Evolutionary conservation across 2,888 invertebrate species (phyloP).

Genomic region (Cheilosia vernalis): DNA sequence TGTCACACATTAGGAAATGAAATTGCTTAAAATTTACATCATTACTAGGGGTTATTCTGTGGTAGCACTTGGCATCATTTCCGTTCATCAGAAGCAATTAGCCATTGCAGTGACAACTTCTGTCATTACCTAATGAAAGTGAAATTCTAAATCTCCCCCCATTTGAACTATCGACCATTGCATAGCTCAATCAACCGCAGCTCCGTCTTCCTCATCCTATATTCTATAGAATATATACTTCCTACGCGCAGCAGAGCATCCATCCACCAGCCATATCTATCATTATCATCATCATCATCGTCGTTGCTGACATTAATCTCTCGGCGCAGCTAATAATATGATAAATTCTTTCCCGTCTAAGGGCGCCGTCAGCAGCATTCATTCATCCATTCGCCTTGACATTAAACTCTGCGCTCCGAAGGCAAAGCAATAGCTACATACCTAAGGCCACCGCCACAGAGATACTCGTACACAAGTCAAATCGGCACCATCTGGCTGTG

Average conservation of each 20-base stretch:
- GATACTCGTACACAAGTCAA: conserved; percentile 5
- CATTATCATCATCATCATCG: conserved; percentile 61
- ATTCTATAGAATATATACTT: too few species aligned
- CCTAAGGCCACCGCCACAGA: conserved; percentile 20
- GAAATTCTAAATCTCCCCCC: conserved; percentile 65
- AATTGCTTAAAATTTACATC: neutral
- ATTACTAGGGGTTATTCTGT: neutral
- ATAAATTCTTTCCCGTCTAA: conserved; percentile 68
- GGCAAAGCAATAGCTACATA: conserved; percentile 6
- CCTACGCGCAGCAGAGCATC: conserved; percentile 32
- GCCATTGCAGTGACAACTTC: conserved; percentile 36
- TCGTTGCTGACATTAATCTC: conserved; percentile 66
- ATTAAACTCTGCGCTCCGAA: conserved; percentile 57
- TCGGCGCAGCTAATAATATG: conserved; percentile 57
- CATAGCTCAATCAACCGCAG: conserved; percentile 42
- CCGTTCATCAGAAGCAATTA: conserved; percentile 9
- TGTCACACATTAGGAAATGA: neutral
- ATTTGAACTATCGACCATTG: conserved; percentile 52
- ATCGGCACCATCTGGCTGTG: conserved; percentile 36
- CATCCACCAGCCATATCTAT: conserved; percentile 41
- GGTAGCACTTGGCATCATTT: conserved; percentile 15
- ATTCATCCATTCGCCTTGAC: conserved; percentile 69
- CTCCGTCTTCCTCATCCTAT: conserved; percentile 13
- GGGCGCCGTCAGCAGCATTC: conserved; percentile 65
- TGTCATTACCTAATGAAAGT: conserved; percentile 60